Conservation (phyloP, 2,113 vertebrate species). For the Morone chrysops region DNA sequence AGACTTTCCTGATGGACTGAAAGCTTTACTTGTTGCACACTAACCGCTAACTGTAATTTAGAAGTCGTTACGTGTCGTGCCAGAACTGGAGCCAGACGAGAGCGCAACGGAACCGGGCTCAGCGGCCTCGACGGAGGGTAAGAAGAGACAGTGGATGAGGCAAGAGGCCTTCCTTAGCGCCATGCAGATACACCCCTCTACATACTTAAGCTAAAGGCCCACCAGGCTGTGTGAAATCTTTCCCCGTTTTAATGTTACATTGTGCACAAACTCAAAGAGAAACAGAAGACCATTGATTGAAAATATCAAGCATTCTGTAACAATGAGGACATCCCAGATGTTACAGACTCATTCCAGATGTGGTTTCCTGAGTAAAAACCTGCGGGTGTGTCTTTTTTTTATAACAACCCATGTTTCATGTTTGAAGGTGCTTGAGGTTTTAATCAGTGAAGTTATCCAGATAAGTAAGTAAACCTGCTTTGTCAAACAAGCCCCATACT, state of each 20-base stretch:
- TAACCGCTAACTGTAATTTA: too few relatives aligned
- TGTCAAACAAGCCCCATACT: conserved; percentile 37
- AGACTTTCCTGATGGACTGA: too few relatives aligned
- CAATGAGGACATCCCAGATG: not conserved
- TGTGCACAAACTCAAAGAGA: not conserved
- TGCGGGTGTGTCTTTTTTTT: not conserved
- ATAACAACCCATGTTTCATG: not conserved
- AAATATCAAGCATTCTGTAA: not conserved
- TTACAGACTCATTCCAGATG: not conserved
- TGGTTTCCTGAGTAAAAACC: not conserved
- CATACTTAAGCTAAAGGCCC: not conserved
- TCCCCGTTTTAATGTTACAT: not conserved
- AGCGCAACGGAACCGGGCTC: too few relatives aligned
- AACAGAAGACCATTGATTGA: not conserved
- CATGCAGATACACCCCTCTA: too few relatives aligned
- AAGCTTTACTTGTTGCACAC: too few relatives aligned
- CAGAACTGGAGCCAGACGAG: too few relatives aligned
- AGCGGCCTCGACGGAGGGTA: too few relatives aligned
- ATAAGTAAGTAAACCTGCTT: conserved; percentile 7
- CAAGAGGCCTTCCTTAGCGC: too few relatives aligned
- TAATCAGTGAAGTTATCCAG: not conserved
- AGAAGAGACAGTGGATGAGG: too few relatives aligned
- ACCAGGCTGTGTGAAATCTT: not conserved
- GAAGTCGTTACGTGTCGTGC: too few relatives aligned
- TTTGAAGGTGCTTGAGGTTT: not conserved